phyloP scores from a whole-genome alignment of 2,797 vertebrate genomes.

The Orientallactaga sibirica region DNA sequence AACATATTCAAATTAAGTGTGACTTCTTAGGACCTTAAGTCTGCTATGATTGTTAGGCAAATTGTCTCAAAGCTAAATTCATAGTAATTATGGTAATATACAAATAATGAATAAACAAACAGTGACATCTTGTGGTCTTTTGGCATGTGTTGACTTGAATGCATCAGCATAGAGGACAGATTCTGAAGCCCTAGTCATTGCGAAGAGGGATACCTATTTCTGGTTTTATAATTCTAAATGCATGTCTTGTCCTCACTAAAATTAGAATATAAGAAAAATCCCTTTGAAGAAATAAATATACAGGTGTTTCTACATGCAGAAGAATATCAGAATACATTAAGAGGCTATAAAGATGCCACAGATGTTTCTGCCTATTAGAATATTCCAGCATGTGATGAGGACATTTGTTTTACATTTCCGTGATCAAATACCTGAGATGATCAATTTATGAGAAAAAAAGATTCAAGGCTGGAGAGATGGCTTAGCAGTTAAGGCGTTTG shows the following conservation, averaged over 20 bases:
- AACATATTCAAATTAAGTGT: not conserved
- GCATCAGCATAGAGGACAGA: not conserved
- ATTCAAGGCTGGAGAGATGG: not conserved
- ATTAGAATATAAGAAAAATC: constrained; percentile 34
- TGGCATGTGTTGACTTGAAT: constrained; percentile 14
- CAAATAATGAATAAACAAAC: constrained; percentile 71
- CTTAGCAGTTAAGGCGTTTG: too few relatives aligned
- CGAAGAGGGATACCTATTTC: not conserved
- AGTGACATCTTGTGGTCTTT: constrained; percentile 87
- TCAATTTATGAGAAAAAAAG: not conserved
- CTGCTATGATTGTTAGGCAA: not conserved
- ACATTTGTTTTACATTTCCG: not conserved
- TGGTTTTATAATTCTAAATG: constrained; percentile 18
- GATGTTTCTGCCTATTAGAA: not conserved
- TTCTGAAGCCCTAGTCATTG: not conserved
- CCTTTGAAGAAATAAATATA: constrained; percentile 16
- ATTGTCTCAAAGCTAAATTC: not conserved
- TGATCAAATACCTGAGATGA: not conserved
- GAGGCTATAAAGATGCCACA: not conserved
- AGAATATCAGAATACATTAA: not conserved
- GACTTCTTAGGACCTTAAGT: not conserved
- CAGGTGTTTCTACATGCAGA: not conserved
- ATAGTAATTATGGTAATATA: not conserved
- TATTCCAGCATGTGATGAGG: not conserved
- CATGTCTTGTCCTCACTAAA: constrained; percentile 29